Percentiles rank a stretch among this genome's conserved stretches.
These are phyloP conservation scores for Chrosomus eos DNA, from an alignment of 2,797 vertebrate genomes.

Conservation along the genomic window DNA sequence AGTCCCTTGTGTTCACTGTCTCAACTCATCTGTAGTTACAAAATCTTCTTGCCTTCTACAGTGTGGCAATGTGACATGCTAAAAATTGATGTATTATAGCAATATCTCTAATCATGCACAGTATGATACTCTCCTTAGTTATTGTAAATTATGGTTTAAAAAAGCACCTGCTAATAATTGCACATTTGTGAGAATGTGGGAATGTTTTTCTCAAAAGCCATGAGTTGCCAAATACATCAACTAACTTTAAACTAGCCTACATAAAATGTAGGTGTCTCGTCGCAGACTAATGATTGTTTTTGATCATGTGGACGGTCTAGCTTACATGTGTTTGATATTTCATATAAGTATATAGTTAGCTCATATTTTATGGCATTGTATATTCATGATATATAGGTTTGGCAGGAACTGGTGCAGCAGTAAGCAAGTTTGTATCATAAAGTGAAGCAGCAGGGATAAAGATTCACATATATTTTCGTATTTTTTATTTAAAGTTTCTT, in stretches of 20 bases:
- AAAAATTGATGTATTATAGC: neutral
- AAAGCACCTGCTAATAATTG: neutral
- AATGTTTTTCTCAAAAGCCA: neutral
- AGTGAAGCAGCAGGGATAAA: neutral
- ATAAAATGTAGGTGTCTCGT: neutral
- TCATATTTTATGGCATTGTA: conserved; percentile 15
- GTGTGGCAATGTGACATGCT: neutral
- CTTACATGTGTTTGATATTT: neutral
- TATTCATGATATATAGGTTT: neutral
- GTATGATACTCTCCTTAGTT: neutral
- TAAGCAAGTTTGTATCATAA: neutral
- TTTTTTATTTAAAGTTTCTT: neutral
- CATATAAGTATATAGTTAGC: neutral
- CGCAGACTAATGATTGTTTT: neutral
- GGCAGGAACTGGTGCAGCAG: neutral
- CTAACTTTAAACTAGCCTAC: neutral
- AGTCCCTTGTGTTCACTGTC: conserved; percentile 3
- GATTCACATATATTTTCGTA: neutral
- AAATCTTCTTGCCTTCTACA: neutral
- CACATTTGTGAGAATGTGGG: neutral
- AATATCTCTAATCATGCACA: neutral
- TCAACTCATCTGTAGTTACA: conserved; percentile 3
- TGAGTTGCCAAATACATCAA: neutral
- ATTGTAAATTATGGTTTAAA: neutral
- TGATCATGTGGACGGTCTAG: neutral